These are phyloP conservation scores for Pseudochromis fuscus DNA, from an alignment of 2,797 vertebrate species.

Conservation along the genomic window DNA sequence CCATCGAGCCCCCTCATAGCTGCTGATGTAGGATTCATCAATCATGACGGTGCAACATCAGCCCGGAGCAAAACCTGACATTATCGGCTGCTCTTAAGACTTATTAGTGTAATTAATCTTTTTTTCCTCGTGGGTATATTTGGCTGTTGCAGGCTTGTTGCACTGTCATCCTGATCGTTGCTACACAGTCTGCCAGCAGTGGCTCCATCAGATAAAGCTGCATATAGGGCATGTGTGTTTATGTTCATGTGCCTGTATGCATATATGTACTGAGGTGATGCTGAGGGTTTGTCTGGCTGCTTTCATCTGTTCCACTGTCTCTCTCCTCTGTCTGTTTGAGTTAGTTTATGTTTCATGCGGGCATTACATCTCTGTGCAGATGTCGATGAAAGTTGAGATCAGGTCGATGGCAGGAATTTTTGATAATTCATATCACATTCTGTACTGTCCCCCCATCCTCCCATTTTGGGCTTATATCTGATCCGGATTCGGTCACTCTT, in stretches of 20 bases:
- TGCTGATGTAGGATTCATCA: constrained; percentile 2
- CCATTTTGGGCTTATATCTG: not conserved
- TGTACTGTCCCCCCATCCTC: not conserved
- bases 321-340: constrained; percentile 1
- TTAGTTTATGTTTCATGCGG: not conserved
- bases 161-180: not conserved
- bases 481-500: constrained; percentile 23
- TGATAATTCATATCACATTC: constrained; percentile 23
- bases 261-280: not conserved
- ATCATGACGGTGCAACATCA: not conserved
- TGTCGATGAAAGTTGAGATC: not conserved
- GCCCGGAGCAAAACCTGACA: not conserved
- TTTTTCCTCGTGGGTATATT: not conserved
- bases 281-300: constrained; percentile 21
- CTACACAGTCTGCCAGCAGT: not conserved
- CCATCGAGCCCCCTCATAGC: not conserved
- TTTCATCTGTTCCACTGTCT: not conserved
- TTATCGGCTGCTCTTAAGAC: not conserved
- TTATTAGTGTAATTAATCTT: constrained; percentile 27
- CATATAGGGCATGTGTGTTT: not conserved
- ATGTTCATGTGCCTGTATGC: not conserved
- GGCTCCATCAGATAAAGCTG: constrained; percentile 19
- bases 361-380: constrained; percentile 8
- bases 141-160: not conserved
- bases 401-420: too few relatives aligned